Base-by-base conservation (phyloP, 2,888 invertebrate species). In the Toxonevra muliebris region DNA sequence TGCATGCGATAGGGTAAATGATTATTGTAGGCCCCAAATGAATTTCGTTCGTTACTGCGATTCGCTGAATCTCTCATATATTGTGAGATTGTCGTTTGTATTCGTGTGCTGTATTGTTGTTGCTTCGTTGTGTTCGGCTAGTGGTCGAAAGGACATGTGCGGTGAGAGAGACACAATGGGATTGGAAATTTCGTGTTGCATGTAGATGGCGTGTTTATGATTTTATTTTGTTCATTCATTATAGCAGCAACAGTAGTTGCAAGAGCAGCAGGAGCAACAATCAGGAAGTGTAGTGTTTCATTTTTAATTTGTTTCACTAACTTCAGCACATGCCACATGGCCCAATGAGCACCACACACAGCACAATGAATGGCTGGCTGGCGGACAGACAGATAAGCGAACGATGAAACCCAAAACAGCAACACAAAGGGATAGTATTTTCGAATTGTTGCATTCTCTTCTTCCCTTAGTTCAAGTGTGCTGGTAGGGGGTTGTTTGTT, bases 251-350 rank as follows among this genome's bases (percentile, higher is more conserved):
- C 48, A n/a, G 48, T 13, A 41, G 15, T 52, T 69, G 69, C 65
- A 60, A 65, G 67, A 66, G 62, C 64, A 41, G 57, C 48, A 52
- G 61, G 59, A 74, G 72, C 76, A 76, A 76, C 75, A 77, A 76
- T 77, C 77, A 80, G 78, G 77, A 79, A 78, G 75, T 77, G 78
- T 57, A 50, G 17, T 48, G 57, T 57, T 45, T 48, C 48, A 30
- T 30, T 30, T 30, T 40, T 1, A 19, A 45, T 30, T 12, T 19
- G 53, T 19, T 54, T 63, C 61, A 43, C 43, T 30, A 43, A 59
- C 58, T 61, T 48, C 42, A 66, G 69, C 71, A 72, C 68, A 72
- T 66, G 69, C 66, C 71, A 71, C 69, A 71, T 71, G 71, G 68
- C 66, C 67, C 68, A 61, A 50, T 66, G 69, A 70, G 62, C 69